These are phyloP conservation scores for Drosophila elegans DNA, from an alignment of 1,140 invertebrate species.

Conservation along the genomic window DNA sequence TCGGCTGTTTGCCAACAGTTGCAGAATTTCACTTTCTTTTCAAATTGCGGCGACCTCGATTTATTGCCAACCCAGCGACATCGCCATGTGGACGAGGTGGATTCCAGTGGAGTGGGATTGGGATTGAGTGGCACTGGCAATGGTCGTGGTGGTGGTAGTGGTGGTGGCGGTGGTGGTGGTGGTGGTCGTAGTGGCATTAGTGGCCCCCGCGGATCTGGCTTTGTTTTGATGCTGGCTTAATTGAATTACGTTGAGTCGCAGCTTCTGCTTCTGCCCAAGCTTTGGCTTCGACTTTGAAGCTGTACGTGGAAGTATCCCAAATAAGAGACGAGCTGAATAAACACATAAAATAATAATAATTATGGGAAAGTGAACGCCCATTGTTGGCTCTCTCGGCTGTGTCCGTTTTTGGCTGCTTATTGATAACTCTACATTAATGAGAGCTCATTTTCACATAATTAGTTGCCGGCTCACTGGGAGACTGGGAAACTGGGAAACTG, in stretches of 20 bases:
- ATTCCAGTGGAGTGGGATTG: conserved; percentile 30
- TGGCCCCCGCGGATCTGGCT: conserved; percentile 56
- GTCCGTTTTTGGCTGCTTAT: conserved; percentile 53
- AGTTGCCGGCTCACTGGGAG: conserved; percentile 18
- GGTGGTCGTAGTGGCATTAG: conserved; percentile 7
- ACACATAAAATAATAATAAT: conserved; percentile 60
- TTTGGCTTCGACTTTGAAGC: not conserved
- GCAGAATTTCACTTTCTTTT: conserved; percentile 83
- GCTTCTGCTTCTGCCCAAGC: conserved; percentile 6
- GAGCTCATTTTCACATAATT: conserved; percentile 52
- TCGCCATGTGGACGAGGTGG: conserved; percentile 43
- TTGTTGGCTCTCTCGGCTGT: conserved; percentile 48
- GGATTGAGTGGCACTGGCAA: conserved; percentile 5
- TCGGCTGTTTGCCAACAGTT: conserved; percentile 58
- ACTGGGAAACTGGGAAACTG: conserved; percentile 34
- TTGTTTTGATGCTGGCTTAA: conserved; percentile 69
- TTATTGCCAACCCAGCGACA: conserved; percentile 60
- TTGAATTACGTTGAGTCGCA: conserved; percentile 73
- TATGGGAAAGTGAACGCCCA: conserved; percentile 77
- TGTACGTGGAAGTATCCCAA: conserved; percentile 31
- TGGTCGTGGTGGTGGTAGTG: not conserved
- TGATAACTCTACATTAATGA: conserved; percentile 50
- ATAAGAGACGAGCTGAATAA: conserved; percentile 26
- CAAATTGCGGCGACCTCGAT: conserved; percentile 77
- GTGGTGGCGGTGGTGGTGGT: not conserved